Percentiles rank a stretch among this genome's conserved stretches.
These are phyloP conservation scores for Lonchura striata DNA, from an alignment of 2,113 vertebrate species.

Conservation along the genomic window DNA sequence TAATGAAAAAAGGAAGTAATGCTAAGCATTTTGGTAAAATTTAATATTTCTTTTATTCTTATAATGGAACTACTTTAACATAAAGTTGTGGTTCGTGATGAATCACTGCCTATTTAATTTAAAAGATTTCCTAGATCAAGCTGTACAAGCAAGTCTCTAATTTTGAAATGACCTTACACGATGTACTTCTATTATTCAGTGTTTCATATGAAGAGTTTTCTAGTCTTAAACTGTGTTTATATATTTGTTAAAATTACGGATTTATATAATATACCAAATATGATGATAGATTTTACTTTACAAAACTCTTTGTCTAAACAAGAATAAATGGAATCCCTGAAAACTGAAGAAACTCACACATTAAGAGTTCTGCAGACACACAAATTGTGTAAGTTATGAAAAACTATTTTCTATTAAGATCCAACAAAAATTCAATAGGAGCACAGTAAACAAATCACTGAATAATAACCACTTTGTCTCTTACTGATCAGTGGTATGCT, in stretches of 20 bases:
- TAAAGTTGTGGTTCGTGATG: not conserved
- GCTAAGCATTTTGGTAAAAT: not conserved
- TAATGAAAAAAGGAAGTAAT: not conserved
- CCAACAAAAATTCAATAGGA: not conserved
- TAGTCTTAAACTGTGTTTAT: not conserved
- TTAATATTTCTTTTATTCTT: not conserved
- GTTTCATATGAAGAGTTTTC: not conserved
- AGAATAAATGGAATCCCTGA: not conserved
- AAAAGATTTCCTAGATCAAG: not conserved
- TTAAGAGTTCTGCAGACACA: not conserved
- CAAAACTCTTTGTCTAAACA: not conserved
- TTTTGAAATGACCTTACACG: not conserved
- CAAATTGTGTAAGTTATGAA: not conserved
- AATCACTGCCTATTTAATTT: not conserved
- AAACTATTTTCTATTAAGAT: not conserved
- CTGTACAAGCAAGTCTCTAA: not conserved
- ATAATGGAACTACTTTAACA: not conserved
- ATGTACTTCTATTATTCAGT: not conserved
- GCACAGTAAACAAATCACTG: not conserved
- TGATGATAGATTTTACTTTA: not conserved
- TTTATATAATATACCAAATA: not conserved
- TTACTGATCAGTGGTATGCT: not conserved
- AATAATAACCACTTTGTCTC: not conserved
- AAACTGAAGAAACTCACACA: not conserved
- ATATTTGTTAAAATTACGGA: not conserved